phyloP scores from a whole-genome alignment of 1,140 invertebrate genomes.

The Atta cephalotes region DNA sequence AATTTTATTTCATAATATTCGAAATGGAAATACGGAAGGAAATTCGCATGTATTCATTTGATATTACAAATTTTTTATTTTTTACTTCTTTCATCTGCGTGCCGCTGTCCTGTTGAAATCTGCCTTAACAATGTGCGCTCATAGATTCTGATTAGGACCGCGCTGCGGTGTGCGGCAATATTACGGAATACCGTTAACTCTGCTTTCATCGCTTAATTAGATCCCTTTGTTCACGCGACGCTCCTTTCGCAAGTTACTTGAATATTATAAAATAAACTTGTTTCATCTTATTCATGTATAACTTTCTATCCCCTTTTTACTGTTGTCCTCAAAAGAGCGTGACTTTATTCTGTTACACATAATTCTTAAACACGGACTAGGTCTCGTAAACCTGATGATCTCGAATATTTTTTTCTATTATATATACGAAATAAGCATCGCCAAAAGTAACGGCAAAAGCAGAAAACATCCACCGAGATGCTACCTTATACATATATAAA shows the following conservation, averaged over 20 bases:
- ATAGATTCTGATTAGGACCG: conserved; percentile 42
- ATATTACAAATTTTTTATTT: not conserved
- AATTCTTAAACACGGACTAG: not conserved
- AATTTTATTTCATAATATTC: not conserved
- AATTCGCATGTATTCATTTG: conserved; percentile 8
- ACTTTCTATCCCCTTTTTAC: conserved; percentile 12
- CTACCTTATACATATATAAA: not conserved
- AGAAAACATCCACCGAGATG: not conserved
- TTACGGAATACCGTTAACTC: conserved; percentile 49
- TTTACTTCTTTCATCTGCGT: conserved; percentile 1
- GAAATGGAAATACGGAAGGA: not conserved
- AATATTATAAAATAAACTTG: conserved; percentile 22
- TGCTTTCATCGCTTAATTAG: conserved; percentile 45
- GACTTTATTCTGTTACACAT: not conserved
- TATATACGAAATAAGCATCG: not conserved
- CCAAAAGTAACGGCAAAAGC: not conserved
- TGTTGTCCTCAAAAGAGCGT: not conserved
- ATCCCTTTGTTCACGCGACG: conserved; percentile 16
- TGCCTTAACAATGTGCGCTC: conserved; percentile 20
- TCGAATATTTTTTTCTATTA: not conserved
- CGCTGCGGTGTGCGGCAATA: conserved; percentile 25
- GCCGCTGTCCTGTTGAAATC: not conserved
- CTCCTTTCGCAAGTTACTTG: not conserved
- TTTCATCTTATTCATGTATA: not conserved
- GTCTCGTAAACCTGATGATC: not conserved